Conservation (phyloP, 2,113 vertebrate species). For the Enhydra lutris region DNA sequence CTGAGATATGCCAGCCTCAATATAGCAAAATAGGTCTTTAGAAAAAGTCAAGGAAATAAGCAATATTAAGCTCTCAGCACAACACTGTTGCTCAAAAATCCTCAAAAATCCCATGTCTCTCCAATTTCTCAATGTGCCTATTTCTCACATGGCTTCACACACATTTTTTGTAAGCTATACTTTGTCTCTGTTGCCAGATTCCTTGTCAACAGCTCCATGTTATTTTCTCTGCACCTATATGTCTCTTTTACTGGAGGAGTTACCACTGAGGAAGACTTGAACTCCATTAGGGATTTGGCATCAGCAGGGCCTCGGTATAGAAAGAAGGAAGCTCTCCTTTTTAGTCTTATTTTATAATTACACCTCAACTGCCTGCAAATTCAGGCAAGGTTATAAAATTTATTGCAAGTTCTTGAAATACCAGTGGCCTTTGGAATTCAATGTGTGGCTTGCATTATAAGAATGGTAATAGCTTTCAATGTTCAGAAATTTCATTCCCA, state of each 20-base stretch:
- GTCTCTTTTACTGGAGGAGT: not conserved
- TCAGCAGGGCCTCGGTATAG: not conserved
- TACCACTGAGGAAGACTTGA: not conserved
- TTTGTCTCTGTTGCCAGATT: not conserved
- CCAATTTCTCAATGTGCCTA: not conserved
- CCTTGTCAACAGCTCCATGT: not conserved
- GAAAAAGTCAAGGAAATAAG: not conserved
- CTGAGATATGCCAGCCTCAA: not conserved
- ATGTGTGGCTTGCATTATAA: not conserved
- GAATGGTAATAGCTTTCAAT: not conserved
- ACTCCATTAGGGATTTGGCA: not conserved
- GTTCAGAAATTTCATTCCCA: not conserved
- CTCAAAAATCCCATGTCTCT: not conserved
- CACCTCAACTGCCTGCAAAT: not conserved
- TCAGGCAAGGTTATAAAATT: not conserved
- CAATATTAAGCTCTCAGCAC: not conserved
- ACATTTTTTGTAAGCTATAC: not conserved
- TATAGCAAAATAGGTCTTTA: not conserved
- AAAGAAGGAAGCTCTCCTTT: not conserved
- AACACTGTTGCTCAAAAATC: not conserved
- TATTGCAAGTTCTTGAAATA: not conserved
- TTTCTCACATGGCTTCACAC: not conserved
- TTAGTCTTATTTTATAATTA: not conserved
- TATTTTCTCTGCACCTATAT: not conserved
- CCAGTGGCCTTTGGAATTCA: not conserved